Base-by-base conservation (phyloP, 2,113 vertebrate species). In the Alethe diademata region DNA sequence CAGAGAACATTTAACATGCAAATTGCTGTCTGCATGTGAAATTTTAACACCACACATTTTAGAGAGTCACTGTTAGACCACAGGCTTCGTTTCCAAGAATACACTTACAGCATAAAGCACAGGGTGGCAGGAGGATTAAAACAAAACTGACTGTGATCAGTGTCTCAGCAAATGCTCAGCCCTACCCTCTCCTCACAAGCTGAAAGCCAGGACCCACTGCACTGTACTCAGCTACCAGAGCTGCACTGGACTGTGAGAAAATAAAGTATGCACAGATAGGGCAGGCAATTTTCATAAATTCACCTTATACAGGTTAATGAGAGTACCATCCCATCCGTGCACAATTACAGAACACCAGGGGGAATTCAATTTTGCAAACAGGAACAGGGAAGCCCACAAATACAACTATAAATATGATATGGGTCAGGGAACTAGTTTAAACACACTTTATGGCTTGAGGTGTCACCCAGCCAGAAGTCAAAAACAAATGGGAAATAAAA, bases 281-380 rank as follows among this genome's bases (percentile, higher is more conserved):
- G 7, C n/a, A 72, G 19, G 35, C 11, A 85, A 16, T 45, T 51
- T 45, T 53, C 22, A 58, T 36, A 62, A 69, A 87, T 62, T 58
- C 65, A 47, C 60, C 51, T 17, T 31, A 71, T 56, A 6, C 2
- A 19, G 36, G 43, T 25, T 78, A 66, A 67, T 0, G 0, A 70
- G 28, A 72, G 16, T n/a, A 64, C 16, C 1, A 1, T 7, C 5
- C 26, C 0, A 0, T 15, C 31, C 72, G 14, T 42, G 33, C 25
- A 40, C 1, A 1, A 24, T 53, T 64, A 22, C 23, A 42, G 43
- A 86, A 40, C 33, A 61, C 43, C 4, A 0, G 14, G 19, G 6
- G 12, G 14, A 91, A 33, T 1, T 6, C 14, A 43, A 5, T 60
- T 95, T 78, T 90, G 62, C 36, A 81, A 83, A 64, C 14, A 87